Percentiles rank a stretch among this genome's conserved stretches.
phyloP scores from a whole-genome alignment of 30 jellyfish, hydroid and myxozoan genomes.

The Turritopsis rubra region DNA sequence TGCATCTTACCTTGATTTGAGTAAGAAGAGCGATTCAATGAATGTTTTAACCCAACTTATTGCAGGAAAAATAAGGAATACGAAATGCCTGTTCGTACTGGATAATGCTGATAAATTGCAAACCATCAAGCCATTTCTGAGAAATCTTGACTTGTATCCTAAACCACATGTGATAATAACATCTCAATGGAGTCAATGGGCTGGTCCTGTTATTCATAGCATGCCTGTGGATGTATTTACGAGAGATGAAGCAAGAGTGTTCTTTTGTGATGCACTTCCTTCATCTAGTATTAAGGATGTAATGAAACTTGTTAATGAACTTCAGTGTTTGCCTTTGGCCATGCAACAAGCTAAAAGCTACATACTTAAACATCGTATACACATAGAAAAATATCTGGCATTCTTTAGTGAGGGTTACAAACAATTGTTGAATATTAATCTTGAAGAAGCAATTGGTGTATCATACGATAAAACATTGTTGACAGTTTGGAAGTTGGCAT shows the following conservation, averaged over 20 bases:
- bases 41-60: neutral
- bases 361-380: constrained; percentile 18
- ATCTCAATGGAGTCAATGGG: constrained; percentile 31
- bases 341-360: constrained; percentile 56
- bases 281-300: constrained; percentile 10
- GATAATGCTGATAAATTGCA: constrained; percentile 49
- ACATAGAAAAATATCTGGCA: constrained; percentile 15
- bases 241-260: constrained; percentile 29
- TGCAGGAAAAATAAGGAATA: constrained; percentile 5
- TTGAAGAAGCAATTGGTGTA: constrained; percentile 1
- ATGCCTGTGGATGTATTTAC: constrained; percentile 27
- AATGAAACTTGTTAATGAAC: constrained; percentile 13
- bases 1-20: constrained; percentile 33
- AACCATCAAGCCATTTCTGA: constrained; percentile 25
- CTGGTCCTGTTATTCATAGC: constrained; percentile 12
- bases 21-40: neutral
- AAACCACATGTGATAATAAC: constrained; percentile 26
- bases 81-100: constrained; percentile 28
- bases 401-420: constrained; percentile 23
- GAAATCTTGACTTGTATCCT: neutral
- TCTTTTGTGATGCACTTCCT: constrained; percentile 15
- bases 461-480: constrained; percentile 36
- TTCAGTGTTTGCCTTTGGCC: constrained; percentile 57
- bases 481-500: constrained; percentile 45
- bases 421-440: constrained; percentile 18